phyloP scores from a whole-genome alignment of 2,113 vertebrate species.

The Haemorhous mexicanus region DNA sequence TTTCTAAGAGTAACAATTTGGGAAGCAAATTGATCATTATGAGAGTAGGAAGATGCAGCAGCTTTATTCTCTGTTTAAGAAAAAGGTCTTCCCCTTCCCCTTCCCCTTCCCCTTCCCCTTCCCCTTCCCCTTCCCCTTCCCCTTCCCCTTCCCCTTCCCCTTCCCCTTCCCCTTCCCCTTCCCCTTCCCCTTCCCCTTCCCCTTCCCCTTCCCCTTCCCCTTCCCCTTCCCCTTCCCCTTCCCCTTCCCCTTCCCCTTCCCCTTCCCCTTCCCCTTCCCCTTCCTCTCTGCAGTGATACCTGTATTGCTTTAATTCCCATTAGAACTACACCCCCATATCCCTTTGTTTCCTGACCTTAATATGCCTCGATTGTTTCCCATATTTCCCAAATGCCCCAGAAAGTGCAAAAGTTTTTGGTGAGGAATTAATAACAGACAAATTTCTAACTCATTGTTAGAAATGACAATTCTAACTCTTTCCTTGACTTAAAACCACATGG shows the following conservation, averaged over 20 bases:
- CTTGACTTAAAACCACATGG: not conserved
- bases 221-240: no score
- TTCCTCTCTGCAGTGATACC: not conserved
- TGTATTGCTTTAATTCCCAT: not conserved
- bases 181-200: no score
- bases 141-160: no score
- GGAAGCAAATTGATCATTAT: conserved; percentile 16
- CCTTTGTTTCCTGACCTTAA: not conserved
- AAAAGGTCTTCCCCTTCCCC: not conserved
- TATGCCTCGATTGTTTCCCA: not conserved
- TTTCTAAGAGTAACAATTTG: conserved; percentile 37
- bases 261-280: no score
- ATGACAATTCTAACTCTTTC: not conserved
- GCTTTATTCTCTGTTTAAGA: not conserved
- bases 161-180: no score
- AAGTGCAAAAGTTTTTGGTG: not conserved
- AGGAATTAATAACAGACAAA: not conserved
- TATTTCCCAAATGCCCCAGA: not conserved
- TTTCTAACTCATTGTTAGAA: not conserved
- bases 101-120: no score
- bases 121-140: no score
- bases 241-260: no score
- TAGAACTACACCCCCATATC: not conserved
- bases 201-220: no score
- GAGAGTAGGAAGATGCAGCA: not conserved